These are phyloP conservation scores for Corythaeola cristata DNA, from an alignment of 2,113 vertebrate species.

Conservation along the genomic window DNA sequence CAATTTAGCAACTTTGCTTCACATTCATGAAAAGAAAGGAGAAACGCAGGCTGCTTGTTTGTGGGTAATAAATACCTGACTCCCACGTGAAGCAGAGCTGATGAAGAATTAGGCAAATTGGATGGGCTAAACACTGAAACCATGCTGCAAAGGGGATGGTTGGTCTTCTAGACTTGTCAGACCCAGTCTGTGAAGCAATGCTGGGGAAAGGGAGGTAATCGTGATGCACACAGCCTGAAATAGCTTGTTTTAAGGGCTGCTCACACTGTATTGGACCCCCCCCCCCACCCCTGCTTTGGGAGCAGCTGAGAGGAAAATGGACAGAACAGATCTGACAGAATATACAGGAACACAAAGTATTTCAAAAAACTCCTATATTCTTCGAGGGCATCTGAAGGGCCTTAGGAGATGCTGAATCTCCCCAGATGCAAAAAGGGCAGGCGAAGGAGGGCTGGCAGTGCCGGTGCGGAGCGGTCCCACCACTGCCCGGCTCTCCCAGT, in stretches of 20 bases:
- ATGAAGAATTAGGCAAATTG: neutral
- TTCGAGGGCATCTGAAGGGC: neutral
- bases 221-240: neutral
- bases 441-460: neutral
- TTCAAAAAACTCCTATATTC: neutral
- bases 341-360: neutral
- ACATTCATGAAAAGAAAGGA: neutral
- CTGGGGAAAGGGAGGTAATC: neutral
- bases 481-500: neutral
- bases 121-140: neutral
- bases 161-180: neutral
- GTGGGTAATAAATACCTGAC: neutral
- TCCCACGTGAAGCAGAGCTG: neutral
- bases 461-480: fast-evolving
- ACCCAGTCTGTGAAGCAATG: neutral
- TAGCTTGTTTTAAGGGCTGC: neutral
- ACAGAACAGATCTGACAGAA: fast-evolving
- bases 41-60: neutral
- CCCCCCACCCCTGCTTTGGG: neutral
- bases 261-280: fast-evolving
- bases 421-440: neutral
- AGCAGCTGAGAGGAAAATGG: neutral
- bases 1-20: neutral
- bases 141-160: fast-evolving
- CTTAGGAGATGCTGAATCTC: neutral